Conservation (phyloP, 2,888 invertebrate genomes). For the Dysmachus trigonus region DNA sequence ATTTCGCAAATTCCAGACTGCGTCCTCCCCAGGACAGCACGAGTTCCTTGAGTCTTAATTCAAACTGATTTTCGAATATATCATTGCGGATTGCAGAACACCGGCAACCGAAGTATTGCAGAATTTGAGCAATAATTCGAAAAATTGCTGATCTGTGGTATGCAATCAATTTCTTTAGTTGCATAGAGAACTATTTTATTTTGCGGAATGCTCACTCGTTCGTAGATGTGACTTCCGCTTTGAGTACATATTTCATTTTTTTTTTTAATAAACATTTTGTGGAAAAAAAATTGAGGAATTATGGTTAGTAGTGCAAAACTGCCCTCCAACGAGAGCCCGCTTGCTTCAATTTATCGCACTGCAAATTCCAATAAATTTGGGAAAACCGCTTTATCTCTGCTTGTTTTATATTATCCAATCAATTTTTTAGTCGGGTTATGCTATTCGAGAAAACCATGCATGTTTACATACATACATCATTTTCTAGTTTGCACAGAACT, state of each 20-base stretch:
- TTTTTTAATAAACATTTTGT: background rate
- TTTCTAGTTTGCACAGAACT: background rate
- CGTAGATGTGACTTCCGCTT: background rate
- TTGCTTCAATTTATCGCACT: background rate
- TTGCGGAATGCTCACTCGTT: background rate
- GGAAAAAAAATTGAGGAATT: background rate
- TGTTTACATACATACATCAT: background rate
- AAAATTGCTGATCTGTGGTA: slow-evolving; percentile 5
- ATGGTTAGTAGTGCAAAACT: background rate
- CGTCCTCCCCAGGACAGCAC: background rate
- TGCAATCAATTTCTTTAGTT: background rate
- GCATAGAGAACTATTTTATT: background rate
- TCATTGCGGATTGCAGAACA: background rate
- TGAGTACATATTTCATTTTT: background rate
- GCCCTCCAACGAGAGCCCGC: background rate
- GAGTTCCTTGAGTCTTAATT: background rate
- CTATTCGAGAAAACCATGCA: background rate
- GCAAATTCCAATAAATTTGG: background rate
- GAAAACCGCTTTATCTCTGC: background rate
- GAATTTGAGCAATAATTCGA: background rate
- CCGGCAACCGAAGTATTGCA: background rate
- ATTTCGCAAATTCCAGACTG: background rate
- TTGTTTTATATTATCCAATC: background rate
- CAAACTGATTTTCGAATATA: background rate
- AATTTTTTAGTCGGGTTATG: background rate